phyloP scores from a whole-genome alignment of 1,140 invertebrate species.

The Pogonognathellus flavescens region DNA sequence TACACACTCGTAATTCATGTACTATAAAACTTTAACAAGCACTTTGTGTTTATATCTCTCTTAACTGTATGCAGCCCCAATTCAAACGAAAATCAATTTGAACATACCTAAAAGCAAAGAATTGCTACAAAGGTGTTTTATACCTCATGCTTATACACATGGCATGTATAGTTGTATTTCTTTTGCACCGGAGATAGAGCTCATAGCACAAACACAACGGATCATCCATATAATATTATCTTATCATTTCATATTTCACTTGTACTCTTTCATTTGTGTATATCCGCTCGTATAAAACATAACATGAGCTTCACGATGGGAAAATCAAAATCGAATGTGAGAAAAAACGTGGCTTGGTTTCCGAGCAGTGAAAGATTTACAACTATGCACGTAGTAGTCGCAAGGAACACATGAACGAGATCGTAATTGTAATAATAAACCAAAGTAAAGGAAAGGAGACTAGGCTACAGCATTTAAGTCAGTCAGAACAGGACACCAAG shows the following conservation, averaged over 20 bases:
- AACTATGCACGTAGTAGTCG: not conserved
- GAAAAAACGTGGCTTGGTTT: conserved; percentile 46
- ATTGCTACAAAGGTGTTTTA: not conserved
- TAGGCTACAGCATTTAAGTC: not conserved
- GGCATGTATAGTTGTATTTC: not conserved
- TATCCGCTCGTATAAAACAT: not conserved
- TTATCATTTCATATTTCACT: not conserved
- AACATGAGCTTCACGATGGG: not conserved
- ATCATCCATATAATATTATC: not conserved
- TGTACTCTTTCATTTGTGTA: not conserved
- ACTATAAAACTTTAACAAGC: too few relatives aligned
- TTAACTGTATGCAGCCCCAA: too few relatives aligned
- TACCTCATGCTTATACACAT: not conserved
- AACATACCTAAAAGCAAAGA: not conserved
- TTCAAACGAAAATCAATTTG: not conserved
- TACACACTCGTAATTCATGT: too few relatives aligned
- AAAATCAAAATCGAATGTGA: conserved; percentile 49
- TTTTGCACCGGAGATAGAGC: not conserved
- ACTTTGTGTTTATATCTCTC: too few relatives aligned
- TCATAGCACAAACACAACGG: not conserved
- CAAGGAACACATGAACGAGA: too few relatives aligned
- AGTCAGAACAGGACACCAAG: not conserved
- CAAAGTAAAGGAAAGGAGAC: not conserved
- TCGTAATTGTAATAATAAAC: conserved; percentile 13
- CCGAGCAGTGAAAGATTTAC: conserved; percentile 40